Evolutionary conservation across 2,113 vertebrate species (phyloP).

Genomic region (Danio rerio): DNA sequence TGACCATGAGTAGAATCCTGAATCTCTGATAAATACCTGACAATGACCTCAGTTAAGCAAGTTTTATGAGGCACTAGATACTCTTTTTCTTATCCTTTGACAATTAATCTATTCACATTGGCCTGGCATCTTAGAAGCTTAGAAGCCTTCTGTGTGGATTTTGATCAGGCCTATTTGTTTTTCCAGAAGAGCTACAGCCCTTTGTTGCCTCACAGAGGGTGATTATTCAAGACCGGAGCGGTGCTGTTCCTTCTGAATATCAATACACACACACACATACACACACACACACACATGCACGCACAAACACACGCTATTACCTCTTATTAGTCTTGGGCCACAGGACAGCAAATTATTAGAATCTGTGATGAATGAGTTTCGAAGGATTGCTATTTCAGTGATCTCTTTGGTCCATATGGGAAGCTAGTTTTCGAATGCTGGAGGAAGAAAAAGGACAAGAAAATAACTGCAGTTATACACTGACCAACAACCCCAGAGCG

Average conservation of each 20-base stretch:
- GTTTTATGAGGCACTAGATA: not conserved
- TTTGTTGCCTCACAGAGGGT: slow-evolving; percentile 25
- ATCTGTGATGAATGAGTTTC: slow-evolving; percentile 26
- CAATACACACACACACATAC: slow-evolving; percentile 24
- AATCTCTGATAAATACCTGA: slow-evolving; percentile 7
- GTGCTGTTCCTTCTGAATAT: slow-evolving; percentile 38
- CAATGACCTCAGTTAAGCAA: not conserved
- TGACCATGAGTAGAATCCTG: slow-evolving; percentile 4
- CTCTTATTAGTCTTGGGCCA: slow-evolving; percentile 49
- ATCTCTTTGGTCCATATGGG: not conserved
- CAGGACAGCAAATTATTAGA: slow-evolving; percentile 48
- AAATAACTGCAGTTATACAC: not conserved
- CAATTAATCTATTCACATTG: not conserved
- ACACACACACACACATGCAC: not conserved
- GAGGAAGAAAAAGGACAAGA: not conserved
- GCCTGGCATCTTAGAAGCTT: not conserved
- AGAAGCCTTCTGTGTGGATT: slow-evolving; percentile 3
- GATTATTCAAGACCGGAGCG: slow-evolving; percentile 33
- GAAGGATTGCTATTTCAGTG: slow-evolving; percentile 5
- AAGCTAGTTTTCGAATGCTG: not conserved
- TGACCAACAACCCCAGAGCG: not conserved
- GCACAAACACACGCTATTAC: slow-evolving; percentile 39
- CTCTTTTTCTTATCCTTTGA: slow-evolving; percentile 11
- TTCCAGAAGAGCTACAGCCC: slow-evolving; percentile 31
- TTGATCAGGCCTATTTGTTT: slow-evolving; percentile 35